These are phyloP conservation scores for Perithous albicinctus DNA, from an alignment of 2,888 invertebrate species.

Conservation along the genomic window DNA sequence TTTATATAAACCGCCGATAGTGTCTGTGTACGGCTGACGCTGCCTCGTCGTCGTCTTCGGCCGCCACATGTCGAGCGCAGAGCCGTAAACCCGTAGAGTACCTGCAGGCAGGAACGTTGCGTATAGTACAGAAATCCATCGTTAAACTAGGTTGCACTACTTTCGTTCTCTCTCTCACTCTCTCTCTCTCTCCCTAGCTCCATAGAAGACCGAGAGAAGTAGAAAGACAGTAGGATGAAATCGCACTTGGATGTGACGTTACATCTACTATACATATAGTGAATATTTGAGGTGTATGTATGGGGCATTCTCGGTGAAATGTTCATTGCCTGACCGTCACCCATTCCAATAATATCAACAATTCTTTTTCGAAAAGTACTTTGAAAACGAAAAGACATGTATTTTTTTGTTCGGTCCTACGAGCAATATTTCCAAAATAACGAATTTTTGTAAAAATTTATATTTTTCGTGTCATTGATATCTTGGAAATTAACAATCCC, in stretches of 20 bases:
- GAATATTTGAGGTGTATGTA: neutral
- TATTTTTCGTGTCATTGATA: too few species aligned
- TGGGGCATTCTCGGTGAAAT: too few species aligned
- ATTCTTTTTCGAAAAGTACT: too few species aligned
- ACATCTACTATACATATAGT: conserved; percentile 22
- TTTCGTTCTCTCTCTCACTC: conserved; percentile 25
- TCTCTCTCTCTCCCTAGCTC: neutral
- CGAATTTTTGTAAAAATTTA: too few species aligned
- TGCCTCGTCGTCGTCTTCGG: conserved; percentile 26
- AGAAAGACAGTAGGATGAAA: conserved; percentile 23
- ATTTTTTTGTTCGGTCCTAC: too few species aligned
- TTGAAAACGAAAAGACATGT: too few species aligned
- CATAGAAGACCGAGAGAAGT: neutral
- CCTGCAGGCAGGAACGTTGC: conserved; percentile 24
- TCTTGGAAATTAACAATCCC: too few species aligned
- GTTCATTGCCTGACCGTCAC: too few species aligned
- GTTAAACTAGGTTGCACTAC: conserved; percentile 54
- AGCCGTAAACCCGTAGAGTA: conserved; percentile 44
- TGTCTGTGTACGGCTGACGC: conserved; percentile 10
- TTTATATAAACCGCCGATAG: neutral
- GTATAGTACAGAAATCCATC: conserved; percentile 53
- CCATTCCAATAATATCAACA: too few species aligned
- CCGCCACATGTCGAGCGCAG: conserved; percentile 33
- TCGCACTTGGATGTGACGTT: conserved; percentile 45
- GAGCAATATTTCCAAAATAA: too few species aligned